phyloP scores from a whole-genome alignment of 2,888 invertebrate genomes.

The Amphipyra tragopoginis region DNA sequence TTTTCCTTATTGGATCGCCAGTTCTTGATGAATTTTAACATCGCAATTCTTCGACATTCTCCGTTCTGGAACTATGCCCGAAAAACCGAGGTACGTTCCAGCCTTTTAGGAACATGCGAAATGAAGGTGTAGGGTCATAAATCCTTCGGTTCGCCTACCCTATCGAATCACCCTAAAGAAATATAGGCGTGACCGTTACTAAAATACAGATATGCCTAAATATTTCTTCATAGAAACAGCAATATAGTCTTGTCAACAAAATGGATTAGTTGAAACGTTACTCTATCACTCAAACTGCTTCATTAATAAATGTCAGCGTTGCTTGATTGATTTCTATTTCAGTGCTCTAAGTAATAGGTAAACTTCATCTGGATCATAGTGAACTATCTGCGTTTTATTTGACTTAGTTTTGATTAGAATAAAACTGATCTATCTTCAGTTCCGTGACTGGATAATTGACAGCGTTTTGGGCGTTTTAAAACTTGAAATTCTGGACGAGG shows the following conservation, averaged over 20 bases:
- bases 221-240: constrained; percentile 11
- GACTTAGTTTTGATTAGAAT: constrained; percentile 1
- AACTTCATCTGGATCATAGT: constrained; percentile 7
- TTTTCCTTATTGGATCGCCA: neutral
- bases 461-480: no score
- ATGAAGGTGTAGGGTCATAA: constrained; percentile 27
- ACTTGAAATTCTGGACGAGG: no score
- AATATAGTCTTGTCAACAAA: constrained; percentile 3
- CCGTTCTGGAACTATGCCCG: neutral
- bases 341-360: constrained; percentile 12
- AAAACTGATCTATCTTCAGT: no score
- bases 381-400: neutral
- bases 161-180: constrained; percentile 20
- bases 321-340: constrained; percentile 36
- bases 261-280: constrained; percentile 16
- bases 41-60: neutral
- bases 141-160: constrained; percentile 16
- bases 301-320: constrained; percentile 26
- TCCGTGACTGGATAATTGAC: no score
- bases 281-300: constrained; percentile 20
- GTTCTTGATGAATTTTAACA: no score
- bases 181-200: constrained; percentile 13
- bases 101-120: constrained; percentile 9
- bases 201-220: constrained; percentile 26
- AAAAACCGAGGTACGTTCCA: constrained; percentile 5